Percentiles rank a stretch among this genome's conserved stretches.
phyloP scores from a whole-genome alignment of 2,888 invertebrate genomes.

The Mimachlamys varia region DNA sequence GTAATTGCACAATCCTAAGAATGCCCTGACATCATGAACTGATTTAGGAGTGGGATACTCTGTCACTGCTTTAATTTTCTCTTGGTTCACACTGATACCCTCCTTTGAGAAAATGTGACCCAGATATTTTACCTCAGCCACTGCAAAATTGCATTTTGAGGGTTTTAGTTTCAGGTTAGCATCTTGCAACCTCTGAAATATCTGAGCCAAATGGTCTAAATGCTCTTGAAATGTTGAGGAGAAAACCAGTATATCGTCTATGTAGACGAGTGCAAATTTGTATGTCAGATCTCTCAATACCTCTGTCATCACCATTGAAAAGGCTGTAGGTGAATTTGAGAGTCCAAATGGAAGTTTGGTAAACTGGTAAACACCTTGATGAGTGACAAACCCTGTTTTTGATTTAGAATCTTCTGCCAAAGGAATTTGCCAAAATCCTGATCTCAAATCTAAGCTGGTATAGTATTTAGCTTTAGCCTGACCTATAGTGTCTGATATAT shows the following conservation, averaged over 20 bases:
- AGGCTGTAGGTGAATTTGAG: constrained; percentile 52
- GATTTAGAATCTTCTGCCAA: constrained; percentile 50
- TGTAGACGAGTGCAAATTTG: constrained; percentile 54
- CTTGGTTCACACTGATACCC: constrained; percentile 49
- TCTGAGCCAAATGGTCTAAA: constrained; percentile 48
- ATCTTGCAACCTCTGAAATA: constrained; percentile 53
- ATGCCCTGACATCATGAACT: constrained; percentile 52
- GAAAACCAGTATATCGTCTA: constrained; percentile 58
- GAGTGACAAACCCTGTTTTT: constrained; percentile 56
- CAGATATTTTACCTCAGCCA: constrained; percentile 50
- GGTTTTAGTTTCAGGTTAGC: no score
- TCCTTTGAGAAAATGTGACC: constrained; percentile 53
- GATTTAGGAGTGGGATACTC: constrained; percentile 51
- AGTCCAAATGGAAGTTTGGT: constrained; percentile 57
- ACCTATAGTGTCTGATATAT: constrained; percentile 55
- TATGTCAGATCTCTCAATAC: constrained; percentile 55
- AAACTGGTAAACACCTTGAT: constrained; percentile 53
- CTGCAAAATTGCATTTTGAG: constrained; percentile 54
- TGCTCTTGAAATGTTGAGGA: constrained; percentile 50
- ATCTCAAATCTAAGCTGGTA: constrained; percentile 52
- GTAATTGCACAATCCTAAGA: constrained; percentile 57
- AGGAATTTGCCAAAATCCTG: constrained; percentile 50
- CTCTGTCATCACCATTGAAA: constrained; percentile 55
- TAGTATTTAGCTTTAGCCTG: constrained; percentile 50
- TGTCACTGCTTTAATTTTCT: constrained; percentile 53